A percentile compares a stretch with the other conserved stretches of the same genome.
These are phyloP conservation scores for Harlomillsia oculata DNA, from an alignment of 1,140 invertebrate genomes.

Conservation along the genomic window DNA sequence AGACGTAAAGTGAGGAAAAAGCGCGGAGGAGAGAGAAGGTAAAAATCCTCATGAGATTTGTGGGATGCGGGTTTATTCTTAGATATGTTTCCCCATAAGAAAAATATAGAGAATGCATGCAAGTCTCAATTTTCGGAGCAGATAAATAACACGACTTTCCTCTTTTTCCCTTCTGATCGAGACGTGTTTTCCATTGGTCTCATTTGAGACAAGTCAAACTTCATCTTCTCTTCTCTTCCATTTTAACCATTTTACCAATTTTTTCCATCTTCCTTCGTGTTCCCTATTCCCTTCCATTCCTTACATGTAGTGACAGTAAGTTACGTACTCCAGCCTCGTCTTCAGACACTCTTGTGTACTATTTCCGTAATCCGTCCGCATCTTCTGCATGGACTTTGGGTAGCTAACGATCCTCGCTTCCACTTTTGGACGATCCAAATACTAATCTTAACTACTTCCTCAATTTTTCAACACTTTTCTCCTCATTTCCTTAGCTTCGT, in stretches of 20 bases:
- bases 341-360: too few relatives aligned
- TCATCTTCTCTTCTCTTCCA: neutral
- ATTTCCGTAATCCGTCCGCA: too few relatives aligned
- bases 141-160: constrained; percentile 35
- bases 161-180: constrained; percentile 26
- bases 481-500: too few relatives aligned
- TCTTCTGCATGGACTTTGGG: too few relatives aligned
- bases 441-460: too few relatives aligned
- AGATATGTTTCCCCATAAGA: constrained; percentile 29
- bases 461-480: too few relatives aligned
- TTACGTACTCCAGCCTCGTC: too few relatives aligned
- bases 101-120: constrained; percentile 18
- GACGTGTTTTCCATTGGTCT: constrained; percentile 10
- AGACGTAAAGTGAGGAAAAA: too few relatives aligned
- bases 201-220: neutral
- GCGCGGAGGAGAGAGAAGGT: neutral
- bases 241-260: neutral
- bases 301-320: neutral
- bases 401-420: too few relatives aligned
- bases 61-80: constrained; percentile 29
- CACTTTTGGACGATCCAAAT: too few relatives aligned
- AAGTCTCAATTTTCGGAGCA: constrained; percentile 26
- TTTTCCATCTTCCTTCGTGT: neutral
- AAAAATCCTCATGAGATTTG: constrained; percentile 29
- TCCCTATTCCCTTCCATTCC: neutral